A percentile compares a stretch with the other conserved stretches of the same genome.
Evolutionary conservation across 2,888 invertebrate genomes (phyloP).

Genomic region (Philereme vetulata): DNA sequence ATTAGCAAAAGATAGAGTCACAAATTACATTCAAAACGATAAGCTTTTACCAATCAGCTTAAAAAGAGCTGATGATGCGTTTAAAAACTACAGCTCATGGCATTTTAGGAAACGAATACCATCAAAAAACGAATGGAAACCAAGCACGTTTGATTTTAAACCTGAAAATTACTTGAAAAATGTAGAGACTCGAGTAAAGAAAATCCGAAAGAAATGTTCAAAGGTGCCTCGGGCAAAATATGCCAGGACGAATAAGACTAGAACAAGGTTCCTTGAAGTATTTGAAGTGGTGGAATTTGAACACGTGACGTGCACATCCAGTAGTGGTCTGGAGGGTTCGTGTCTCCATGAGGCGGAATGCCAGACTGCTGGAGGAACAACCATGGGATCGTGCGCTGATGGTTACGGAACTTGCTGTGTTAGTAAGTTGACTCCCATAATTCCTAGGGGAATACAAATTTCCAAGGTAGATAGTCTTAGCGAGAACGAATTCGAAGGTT

Average conservation of each 20-base stretch:
- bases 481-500: no score
- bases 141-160: slow-evolving; percentile 5
- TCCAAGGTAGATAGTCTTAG: no score
- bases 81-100: slow-evolving; percentile 42
- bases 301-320: slow-evolving; percentile 84
- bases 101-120: slow-evolving; percentile 29
- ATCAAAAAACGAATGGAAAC: slow-evolving; percentile 14
- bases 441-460: no score
- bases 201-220: slow-evolving; percentile 50
- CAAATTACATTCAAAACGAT: slow-evolving; percentile 38
- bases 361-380: slow-evolving; percentile 82
- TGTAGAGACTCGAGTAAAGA: slow-evolving; percentile 46
- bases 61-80: slow-evolving; percentile 3
- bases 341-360: slow-evolving; percentile 89
- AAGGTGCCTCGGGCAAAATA: slow-evolving; percentile 26
- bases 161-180: background rate
- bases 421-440: slow-evolving; percentile 81
- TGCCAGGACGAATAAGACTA: slow-evolving; percentile 33
- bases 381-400: slow-evolving; percentile 88
- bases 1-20: slow-evolving; percentile 23
- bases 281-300: slow-evolving; percentile 89
- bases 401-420: slow-evolving; percentile 90
- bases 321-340: slow-evolving; percentile 85
- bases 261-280: slow-evolving; percentile 84
- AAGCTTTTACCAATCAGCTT: slow-evolving; percentile 17